A percentile compares a stretch with the other conserved stretches of the same genome.
These are phyloP conservation scores for Mallotus villosus DNA, from an alignment of 2,797 vertebrate genomes.

Conservation along the genomic window DNA sequence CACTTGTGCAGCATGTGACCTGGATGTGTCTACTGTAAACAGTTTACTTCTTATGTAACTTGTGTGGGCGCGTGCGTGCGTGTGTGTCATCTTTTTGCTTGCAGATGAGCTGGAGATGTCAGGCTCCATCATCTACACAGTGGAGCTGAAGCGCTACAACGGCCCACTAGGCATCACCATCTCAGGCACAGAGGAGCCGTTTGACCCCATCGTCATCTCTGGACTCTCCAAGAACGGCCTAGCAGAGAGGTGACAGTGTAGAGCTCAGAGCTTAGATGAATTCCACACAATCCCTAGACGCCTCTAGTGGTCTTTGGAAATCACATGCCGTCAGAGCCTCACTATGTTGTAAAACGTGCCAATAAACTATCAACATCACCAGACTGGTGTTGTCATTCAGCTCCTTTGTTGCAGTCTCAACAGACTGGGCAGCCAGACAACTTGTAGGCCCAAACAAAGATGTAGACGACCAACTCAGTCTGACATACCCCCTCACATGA, in stretches of 20 bases:
- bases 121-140: conserved; percentile 94
- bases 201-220: conserved; percentile 96
- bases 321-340: not conserved
- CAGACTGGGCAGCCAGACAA: conserved; percentile 48
- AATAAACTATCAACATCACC: conserved; percentile 39
- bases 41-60: conserved; percentile 13
- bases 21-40: not conserved
- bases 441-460: not conserved
- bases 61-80: not conserved
- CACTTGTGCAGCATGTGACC: conserved; percentile 12
- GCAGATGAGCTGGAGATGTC: conserved; percentile 94
- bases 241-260: conserved; percentile 88
- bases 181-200: conserved; percentile 96
- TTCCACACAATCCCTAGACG: not conserved
- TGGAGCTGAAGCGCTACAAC: conserved; percentile 92
- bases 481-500: not conserved
- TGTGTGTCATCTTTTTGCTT: not conserved
- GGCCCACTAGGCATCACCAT: conserved; percentile 98
- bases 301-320: not conserved
- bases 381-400: conserved; percentile 50
- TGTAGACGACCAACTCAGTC: not conserved
- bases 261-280: conserved; percentile 8
- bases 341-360: conserved; percentile 19
- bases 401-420: conserved; percentile 52
- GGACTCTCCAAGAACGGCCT: conserved; percentile 94